Evolutionary conservation across 2,888 invertebrate genomes (phyloP), one percentile per base, ranked within the genome.

Genomic region (Sinelater perroti): DNA sequence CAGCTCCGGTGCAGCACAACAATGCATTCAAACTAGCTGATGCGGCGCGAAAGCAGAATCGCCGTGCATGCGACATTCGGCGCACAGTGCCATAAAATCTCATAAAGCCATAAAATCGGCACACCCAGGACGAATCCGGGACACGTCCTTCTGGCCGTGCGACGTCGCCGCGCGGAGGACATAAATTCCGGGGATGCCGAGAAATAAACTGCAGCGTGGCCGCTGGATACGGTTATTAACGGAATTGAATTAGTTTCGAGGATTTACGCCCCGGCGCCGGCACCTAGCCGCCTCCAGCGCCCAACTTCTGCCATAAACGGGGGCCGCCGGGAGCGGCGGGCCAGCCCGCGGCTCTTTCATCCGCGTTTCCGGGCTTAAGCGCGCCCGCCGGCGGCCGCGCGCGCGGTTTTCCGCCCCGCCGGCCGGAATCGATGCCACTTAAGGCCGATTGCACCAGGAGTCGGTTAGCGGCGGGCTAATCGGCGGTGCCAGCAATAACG

Each of bases 201-300:
- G 46, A 54, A 54, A 54, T 54, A 46, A 36, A 54, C 40, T 49
- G 55, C 47, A 38, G 30, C 40, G 49, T 55, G 49, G 55, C 55
- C 55, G 17, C 30, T 40, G 49, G 40, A 31, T 55, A 42, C 40
- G 47, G 40, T 49, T 55, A 55, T 49, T 55, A 55, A 49, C 45
- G 30, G 49, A 55, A 55, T 55, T 55, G 46, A 55, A 55, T 55
- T 55, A 55, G 49, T 55, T 55, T 49, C 42, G 55, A 33, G 55
- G 38, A 47, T 55, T 55, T 55, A 55, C 49, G 28, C 40, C 38
- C 28, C 46, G 20, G 20, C 30, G 46, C 18, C 47, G 45, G 26
- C 46, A 54, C 28, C 46, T 35, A 40, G 30, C 45, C 10, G 8
- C 33, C 24, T 28, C 38, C 26, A 30, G 30, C 17, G 26, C 51